These are phyloP conservation scores for Philypnodon macrostomus DNA, from an alignment of 2,797 vertebrate species.

Conservation along the genomic window DNA sequence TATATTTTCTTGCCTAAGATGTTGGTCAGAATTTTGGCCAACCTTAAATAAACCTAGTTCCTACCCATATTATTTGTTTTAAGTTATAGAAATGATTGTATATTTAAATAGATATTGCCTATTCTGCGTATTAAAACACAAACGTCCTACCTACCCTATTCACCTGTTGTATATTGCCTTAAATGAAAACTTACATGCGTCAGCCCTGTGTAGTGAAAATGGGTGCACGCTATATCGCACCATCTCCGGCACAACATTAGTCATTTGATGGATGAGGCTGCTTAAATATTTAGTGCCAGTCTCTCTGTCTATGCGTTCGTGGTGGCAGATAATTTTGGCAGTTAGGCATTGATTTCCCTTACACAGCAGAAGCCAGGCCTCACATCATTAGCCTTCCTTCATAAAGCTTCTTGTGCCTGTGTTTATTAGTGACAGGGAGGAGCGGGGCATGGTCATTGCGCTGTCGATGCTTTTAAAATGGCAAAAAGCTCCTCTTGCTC, in stretches of 20 bases:
- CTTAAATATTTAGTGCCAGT: constrained; percentile 71
- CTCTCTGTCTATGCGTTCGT: constrained; percentile 61
- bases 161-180: not conserved
- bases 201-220: constrained; percentile 46
- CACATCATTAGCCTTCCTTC: constrained; percentile 74
- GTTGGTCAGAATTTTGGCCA: too few relatives aligned
- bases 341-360: constrained; percentile 74
- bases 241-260: constrained; percentile 53
- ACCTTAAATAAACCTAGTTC: too few relatives aligned
- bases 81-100: too few relatives aligned
- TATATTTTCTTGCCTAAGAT: too few relatives aligned
- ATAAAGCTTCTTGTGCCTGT: constrained; percentile 71
- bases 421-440: constrained; percentile 71
- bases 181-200: constrained; percentile 25
- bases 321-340: constrained; percentile 73
- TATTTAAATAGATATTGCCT: too few relatives aligned
- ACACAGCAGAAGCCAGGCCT: constrained; percentile 70
- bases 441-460: constrained; percentile 43
- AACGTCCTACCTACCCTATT: too few relatives aligned
- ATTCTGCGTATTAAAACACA: too few relatives aligned
- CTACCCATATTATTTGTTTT: too few relatives aligned
- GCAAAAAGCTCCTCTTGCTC: constrained; percentile 45
- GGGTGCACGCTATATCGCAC: constrained; percentile 33
- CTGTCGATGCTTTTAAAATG: constrained; percentile 39
- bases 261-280: constrained; percentile 69